Percentiles rank a stretch among this genome's conserved stretches.
Evolutionary conservation across 35 echinoderm and acorn worm genomes (phyloP).

Genomic region (Ophiothrix spiculata): DNA sequence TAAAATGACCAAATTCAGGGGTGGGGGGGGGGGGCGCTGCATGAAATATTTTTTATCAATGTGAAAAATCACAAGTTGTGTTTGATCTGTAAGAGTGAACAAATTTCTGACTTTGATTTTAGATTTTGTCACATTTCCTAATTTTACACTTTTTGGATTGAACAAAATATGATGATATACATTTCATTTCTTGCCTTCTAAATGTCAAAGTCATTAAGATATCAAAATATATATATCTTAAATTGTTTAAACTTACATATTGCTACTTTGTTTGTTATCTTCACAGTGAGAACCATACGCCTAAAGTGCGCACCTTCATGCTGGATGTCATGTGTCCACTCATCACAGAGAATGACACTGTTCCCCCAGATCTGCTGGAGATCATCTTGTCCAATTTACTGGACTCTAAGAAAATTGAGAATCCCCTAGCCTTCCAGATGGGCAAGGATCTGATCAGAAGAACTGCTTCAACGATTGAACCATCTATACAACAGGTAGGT

Average conservation of each 20-base stretch:
- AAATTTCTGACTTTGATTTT: too few species aligned
- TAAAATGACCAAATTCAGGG: too few species aligned
- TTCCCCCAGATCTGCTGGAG: constrained; percentile 87
- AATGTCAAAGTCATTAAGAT: too few species aligned
- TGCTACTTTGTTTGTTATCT: neutral
- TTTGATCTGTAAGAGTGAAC: too few species aligned
- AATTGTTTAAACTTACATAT: neutral
- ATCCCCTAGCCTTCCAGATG: constrained; percentile 67
- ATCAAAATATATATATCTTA: too few species aligned
- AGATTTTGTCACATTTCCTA: too few species aligned
- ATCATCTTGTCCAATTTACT: constrained; percentile 80
- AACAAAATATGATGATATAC: too few species aligned
- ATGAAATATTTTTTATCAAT: too few species aligned
- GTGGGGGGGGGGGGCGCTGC: too few species aligned
- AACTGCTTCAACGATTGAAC: constrained; percentile 81
- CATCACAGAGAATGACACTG: constrained; percentile 94
- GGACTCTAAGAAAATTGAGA: constrained; percentile 78
- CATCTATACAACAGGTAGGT: constrained; percentile 83
- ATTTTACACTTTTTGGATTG: too few species aligned
- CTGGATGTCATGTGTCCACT: constrained; percentile 96
- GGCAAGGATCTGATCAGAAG: constrained; percentile 87
- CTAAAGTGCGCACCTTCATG: constrained; percentile 96
- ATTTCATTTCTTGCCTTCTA: too few species aligned
- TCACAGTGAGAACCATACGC: constrained; percentile 81
- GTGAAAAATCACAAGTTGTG: too few species aligned